These are phyloP conservation scores for Luscinia luscinia DNA, from an alignment of 2,797 vertebrate genomes.

Conservation along the genomic window DNA sequence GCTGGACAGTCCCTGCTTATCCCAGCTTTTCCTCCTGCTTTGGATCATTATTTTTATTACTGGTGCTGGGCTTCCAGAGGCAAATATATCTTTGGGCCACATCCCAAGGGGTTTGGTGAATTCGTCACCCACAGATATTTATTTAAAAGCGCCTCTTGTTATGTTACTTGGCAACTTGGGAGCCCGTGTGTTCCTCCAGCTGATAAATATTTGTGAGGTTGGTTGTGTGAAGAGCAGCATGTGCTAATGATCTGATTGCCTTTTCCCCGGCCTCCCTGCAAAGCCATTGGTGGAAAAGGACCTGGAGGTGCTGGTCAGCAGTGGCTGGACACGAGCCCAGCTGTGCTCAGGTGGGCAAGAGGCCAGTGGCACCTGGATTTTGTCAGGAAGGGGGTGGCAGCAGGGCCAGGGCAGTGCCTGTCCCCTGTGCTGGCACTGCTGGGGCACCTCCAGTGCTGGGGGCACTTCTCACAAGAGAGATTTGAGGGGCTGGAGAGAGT, in stretches of 20 bases:
- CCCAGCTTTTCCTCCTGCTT: neutral
- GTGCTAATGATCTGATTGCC: conserved; percentile 11
- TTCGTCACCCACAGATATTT: conserved; percentile 48
- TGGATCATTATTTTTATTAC: neutral
- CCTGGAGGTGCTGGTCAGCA: neutral
- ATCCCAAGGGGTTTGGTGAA: conserved; percentile 52
- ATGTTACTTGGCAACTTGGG: conserved; percentile 55
- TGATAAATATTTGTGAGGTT: conserved; percentile 66
- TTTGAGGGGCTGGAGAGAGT: neutral
- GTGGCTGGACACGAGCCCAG: neutral
- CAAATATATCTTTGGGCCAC: conserved; percentile 50
- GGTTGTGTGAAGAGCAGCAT: conserved; percentile 22
- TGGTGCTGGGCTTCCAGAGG: neutral
- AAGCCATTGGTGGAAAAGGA: neutral
- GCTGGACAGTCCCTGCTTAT: neutral
- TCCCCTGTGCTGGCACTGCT: neutral
- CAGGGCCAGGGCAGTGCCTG: neutral
- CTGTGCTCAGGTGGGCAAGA: neutral
- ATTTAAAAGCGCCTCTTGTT: conserved; percentile 59
- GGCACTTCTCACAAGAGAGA: fast-evolving
- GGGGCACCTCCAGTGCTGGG: neutral
- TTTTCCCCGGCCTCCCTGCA: neutral
- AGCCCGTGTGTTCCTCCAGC: conserved; percentile 54
- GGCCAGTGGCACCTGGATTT: neutral
- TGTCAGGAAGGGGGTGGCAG: neutral